Evolutionary conservation across 2,113 vertebrate genomes (phyloP), one percentile per base, ranked within the genome.

Genomic region (Alethe diademata): DNA sequence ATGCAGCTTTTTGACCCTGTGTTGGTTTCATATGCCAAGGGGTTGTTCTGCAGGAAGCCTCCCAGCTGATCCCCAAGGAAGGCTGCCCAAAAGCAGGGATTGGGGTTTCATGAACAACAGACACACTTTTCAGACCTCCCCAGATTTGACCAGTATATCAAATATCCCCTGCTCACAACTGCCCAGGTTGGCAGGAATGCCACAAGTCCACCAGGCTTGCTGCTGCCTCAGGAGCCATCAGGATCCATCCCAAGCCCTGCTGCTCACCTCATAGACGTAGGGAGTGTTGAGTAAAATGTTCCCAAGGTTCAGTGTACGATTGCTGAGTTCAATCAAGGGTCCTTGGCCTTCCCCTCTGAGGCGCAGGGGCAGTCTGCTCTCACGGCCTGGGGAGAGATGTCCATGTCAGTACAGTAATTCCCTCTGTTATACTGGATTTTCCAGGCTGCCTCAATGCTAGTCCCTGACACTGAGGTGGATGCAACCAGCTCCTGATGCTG

Each of bases 331-430:
- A 36, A 99, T 91, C 71, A 95, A 93, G 36, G 99, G 99, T 17
- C 98, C 98, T 8, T 98, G n/a, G 31, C 98, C 99, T 94, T 99
- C 97, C 3, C 97, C 99, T 88, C 89, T 98, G 93, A 99, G 83
- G 16, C 78, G 54, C 73, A 99, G 98, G 14, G 98, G 98, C 50
- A 99, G 94, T 17, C 98, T 96, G n/a, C 94, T 96, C 88, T 99
- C 98, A 62, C 96, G 90, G 22, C 99, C 99, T 99, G 50, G 10
- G 66, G 38, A 86, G 87, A 95, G 28, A 80, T 78, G 28, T 56
- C 22, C 58, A 26, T 87, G 54, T 91, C 76, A 93, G 74, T 35
- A 86, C n/a, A 57, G 9, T 3, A 42, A 90, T 61, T 48, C 15
- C n/a, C n/a, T 33, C 29, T 25, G 5, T 14, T 33, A 12, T 1